Evolutionary conservation across 2,888 invertebrate genomes (phyloP).

Genomic region (Tetragonisca angustula): DNA sequence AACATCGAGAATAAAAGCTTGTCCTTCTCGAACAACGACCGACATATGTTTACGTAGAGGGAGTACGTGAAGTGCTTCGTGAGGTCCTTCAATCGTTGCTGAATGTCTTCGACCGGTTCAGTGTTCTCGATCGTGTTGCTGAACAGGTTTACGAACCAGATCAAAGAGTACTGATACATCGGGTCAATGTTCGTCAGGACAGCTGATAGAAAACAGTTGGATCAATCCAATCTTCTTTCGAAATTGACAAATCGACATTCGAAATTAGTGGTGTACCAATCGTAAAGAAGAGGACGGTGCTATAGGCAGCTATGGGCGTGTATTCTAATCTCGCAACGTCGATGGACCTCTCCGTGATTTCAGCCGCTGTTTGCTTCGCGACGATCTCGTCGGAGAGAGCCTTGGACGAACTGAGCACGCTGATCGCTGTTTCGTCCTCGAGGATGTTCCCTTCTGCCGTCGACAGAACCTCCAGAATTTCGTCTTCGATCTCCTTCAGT

Average conservation of each 20-base stretch:
- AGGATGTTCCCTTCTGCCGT: constrained; percentile 92
- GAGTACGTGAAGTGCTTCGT: constrained; percentile 94
- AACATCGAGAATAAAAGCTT: constrained; percentile 95
- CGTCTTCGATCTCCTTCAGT: constrained; percentile 95
- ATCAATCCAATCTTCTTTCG: neutral
- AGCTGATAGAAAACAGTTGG: constrained; percentile 84
- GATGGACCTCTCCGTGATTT: constrained; percentile 95
- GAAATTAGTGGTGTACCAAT: constrained; percentile 86
- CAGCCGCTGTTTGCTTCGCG: constrained; percentile 95
- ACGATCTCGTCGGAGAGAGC: constrained; percentile 94
- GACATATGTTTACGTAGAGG: constrained; percentile 96
- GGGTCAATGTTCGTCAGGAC: constrained; percentile 97
- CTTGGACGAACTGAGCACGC: constrained; percentile 94
- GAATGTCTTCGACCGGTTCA: constrained; percentile 92
- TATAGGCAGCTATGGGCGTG: constrained; percentile 94
- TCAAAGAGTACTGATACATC: constrained; percentile 98
- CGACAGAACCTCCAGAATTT: constrained; percentile 92
- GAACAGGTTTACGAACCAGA: constrained; percentile 97
- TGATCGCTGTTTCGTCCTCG: constrained; percentile 96
- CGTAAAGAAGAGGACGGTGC: constrained; percentile 95
- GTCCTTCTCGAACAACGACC: constrained; percentile 97
- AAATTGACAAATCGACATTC: neutral
- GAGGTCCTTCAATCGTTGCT: constrained; percentile 90
- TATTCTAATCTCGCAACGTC: constrained; percentile 94
- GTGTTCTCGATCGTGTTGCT: constrained; percentile 94